Conservation (phyloP, 2,113 vertebrate species). For the Sciurus niger region DNA sequence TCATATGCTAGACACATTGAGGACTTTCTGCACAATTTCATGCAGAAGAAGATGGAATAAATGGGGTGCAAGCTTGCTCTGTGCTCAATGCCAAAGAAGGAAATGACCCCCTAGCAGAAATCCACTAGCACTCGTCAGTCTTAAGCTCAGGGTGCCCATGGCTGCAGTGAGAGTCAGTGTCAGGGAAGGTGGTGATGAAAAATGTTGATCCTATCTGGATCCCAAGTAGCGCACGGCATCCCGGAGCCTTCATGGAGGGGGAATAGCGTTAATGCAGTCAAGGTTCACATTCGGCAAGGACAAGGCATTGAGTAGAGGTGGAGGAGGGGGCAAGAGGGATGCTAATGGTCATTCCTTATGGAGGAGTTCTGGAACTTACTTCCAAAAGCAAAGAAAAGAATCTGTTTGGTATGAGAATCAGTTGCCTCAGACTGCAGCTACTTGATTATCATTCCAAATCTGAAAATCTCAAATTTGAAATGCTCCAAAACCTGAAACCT, state of each 20-base stretch:
- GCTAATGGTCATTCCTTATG: rapidly evolving
- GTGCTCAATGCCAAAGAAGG: background rate
- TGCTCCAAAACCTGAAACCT: background rate
- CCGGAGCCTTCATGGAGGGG: background rate
- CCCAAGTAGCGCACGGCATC: background rate
- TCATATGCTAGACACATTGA: background rate
- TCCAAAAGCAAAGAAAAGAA: background rate
- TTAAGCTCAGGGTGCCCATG: background rate
- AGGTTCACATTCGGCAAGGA: background rate
- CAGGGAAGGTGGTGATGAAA: background rate
- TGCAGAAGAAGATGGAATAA: background rate
- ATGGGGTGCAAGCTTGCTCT: background rate
- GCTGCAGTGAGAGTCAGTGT: background rate
- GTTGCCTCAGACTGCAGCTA: background rate
- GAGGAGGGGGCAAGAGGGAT: background rate
- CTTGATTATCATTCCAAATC: background rate
- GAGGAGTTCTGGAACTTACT: background rate
- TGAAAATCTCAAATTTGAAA: background rate
- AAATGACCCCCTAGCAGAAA: background rate
- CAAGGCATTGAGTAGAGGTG: background rate
- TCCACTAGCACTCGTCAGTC: background rate
- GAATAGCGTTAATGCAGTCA: too few relatives aligned
- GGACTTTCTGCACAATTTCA: background rate
- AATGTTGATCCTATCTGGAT: background rate
- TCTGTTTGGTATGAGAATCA: background rate